Percentiles rank a stretch among this genome's conserved stretches.
phyloP scores from a whole-genome alignment of 2,797 vertebrate genomes.

The Adelosebastes latens region DNA sequence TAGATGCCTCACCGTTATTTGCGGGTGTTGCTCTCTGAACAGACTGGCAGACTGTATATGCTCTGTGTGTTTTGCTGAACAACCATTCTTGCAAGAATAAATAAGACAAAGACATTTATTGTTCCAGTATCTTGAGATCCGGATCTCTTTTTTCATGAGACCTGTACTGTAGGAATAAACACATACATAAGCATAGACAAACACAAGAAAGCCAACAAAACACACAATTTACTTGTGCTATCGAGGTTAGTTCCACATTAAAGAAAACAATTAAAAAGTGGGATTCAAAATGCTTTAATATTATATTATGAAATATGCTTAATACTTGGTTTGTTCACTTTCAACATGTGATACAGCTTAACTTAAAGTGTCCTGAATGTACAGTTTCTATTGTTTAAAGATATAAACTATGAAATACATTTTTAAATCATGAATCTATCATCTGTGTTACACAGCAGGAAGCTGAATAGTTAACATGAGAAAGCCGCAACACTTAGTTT shows the following conservation, averaged over 20 bases:
- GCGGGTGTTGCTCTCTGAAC: too few species aligned
- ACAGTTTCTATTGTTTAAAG: background rate
- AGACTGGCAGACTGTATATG: too few species aligned
- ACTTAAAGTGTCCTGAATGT: background rate
- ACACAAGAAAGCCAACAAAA: background rate
- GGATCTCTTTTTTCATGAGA: background rate
- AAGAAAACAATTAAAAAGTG: background rate
- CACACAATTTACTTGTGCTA: background rate
- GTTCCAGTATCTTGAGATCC: background rate
- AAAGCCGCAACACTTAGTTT: background rate
- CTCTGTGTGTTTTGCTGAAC: too few species aligned
- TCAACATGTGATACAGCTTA: background rate
- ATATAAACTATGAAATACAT: background rate
- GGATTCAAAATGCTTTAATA: background rate
- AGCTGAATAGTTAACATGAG: background rate
- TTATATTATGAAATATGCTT: background rate
- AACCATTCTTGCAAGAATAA: too few species aligned
- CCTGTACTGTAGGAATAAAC: background rate
- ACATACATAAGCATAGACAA: background rate
- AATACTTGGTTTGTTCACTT: background rate
- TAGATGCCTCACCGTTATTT: too few species aligned
- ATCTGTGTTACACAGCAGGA: background rate
- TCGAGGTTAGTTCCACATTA: background rate
- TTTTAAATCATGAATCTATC: background rate
- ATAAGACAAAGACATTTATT: too few species aligned